Percentiles rank a stretch among this genome's conserved stretches.
Evolutionary conservation across 2,888 invertebrate genomes (phyloP).

Genomic region (Agrilus cyanescens): DNA sequence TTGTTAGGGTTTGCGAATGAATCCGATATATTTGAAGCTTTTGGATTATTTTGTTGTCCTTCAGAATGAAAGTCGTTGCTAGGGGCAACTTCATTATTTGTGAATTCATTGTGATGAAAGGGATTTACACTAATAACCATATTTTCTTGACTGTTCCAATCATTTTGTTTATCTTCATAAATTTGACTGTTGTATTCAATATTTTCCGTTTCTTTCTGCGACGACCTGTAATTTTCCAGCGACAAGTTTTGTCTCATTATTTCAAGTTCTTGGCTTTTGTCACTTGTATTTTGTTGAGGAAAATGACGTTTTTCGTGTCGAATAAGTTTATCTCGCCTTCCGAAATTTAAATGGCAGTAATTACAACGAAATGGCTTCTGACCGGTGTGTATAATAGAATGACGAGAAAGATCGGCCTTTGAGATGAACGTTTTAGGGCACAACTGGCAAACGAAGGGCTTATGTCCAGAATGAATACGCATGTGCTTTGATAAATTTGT

Average conservation of each 20-base stretch:
- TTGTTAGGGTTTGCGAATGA: no score
- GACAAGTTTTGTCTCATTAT: slow-evolving; percentile 26
- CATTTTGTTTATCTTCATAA: slow-evolving; percentile 19
- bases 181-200: slow-evolving; percentile 5
- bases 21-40: background rate
- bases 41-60: background rate
- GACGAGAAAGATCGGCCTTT: slow-evolving; percentile 52
- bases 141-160: slow-evolving; percentile 33
- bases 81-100: slow-evolving; percentile 18
- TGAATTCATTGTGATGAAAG: slow-evolving; percentile 36
- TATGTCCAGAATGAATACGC: slow-evolving; percentile 57
- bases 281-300: slow-evolving; percentile 29
- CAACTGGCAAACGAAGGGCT: slow-evolving; percentile 58
- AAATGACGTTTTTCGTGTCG: slow-evolving; percentile 55
- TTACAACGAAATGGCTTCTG: slow-evolving; percentile 53
- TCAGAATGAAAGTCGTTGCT: slow-evolving; percentile 14
- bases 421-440: slow-evolving; percentile 64
- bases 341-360: slow-evolving; percentile 55
- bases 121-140: slow-evolving; percentile 52
- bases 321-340: slow-evolving; percentile 54
- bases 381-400: slow-evolving; percentile 55
- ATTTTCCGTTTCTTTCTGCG: slow-evolving; percentile 10
- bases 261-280: slow-evolving; percentile 27
- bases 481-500: slow-evolving; percentile 67
- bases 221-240: slow-evolving; percentile 18